Conservation (phyloP, 2,797 vertebrate species). For the Lagothrix lagotricha region DNA sequence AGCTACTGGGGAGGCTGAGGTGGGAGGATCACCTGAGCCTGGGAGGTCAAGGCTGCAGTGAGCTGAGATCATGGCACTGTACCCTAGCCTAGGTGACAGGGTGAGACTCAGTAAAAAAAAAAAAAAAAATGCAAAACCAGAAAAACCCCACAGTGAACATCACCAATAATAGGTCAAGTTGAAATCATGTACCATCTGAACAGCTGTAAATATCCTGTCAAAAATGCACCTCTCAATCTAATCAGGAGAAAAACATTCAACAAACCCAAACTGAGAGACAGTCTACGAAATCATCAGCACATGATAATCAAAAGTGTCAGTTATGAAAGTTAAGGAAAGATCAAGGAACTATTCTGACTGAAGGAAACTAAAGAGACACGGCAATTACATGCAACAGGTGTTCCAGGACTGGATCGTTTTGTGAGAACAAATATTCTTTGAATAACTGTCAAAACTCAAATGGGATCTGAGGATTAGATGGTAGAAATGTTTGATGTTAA, state of each 20-base stretch:
- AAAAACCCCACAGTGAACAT: not conserved
- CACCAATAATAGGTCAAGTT: not conserved
- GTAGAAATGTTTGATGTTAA: not conserved
- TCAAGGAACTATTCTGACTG: not conserved
- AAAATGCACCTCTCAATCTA: not conserved
- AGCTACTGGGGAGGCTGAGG: not conserved
- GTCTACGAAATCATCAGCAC: not conserved
- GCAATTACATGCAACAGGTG: not conserved
- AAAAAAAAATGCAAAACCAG: not conserved
- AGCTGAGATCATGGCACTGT: not conserved
- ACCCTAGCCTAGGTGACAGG: not conserved
- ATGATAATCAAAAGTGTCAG: not conserved
- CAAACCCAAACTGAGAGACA: not conserved
- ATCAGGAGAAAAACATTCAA: not conserved
- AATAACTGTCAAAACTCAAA: not conserved
- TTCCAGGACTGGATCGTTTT: not conserved
- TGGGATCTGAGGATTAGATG: not conserved
- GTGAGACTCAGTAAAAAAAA: not conserved
- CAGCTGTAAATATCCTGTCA: not conserved
- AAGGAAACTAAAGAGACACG: not conserved
- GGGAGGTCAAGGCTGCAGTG: not conserved
- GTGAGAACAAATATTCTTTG: not conserved
- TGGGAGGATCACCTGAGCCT: not conserved
- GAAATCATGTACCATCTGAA: not conserved
- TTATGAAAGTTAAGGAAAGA: not conserved